phyloP scores from a whole-genome alignment of 2,113 vertebrate species.

The Datnioides undecimradiatus region DNA sequence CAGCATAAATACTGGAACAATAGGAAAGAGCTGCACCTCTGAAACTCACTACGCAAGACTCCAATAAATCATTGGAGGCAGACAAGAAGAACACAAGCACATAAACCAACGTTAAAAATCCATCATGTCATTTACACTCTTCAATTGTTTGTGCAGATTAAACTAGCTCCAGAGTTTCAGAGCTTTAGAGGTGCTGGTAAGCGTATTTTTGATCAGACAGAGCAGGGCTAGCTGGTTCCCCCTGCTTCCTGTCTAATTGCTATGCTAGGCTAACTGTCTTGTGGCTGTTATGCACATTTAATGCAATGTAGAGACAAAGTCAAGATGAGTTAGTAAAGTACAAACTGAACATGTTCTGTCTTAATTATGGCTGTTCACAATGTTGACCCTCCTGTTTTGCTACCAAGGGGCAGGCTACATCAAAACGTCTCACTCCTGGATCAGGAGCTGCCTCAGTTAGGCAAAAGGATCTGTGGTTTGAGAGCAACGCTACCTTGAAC shows the following conservation, averaged over 20 bases:
- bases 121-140: background rate
- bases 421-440: conserved; percentile 37
- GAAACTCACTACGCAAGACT: too few relatives aligned
- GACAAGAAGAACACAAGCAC: too few relatives aligned
- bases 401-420: conserved; percentile 37
- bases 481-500: conserved; percentile 84
- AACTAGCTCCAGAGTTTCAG: background rate
- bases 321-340: background rate
- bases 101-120: background rate
- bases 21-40: background rate
- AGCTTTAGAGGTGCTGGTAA: too few relatives aligned
- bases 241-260: background rate
- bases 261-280: background rate
- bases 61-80: too few relatives aligned
- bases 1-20: background rate
- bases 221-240: too few relatives aligned
- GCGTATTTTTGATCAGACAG: too few relatives aligned
- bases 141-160: background rate
- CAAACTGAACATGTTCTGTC: background rate
- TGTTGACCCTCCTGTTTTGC: background rate
- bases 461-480: conserved; percentile 66
- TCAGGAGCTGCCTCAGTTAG: conserved; percentile 41
- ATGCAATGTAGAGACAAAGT: too few relatives aligned
- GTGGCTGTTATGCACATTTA: background rate
- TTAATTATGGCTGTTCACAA: background rate